Percentiles rank a stretch among this genome's conserved stretches.
Conservation (phyloP, 2,888 invertebrate genomes). For the Andricus quercusramuli region DNA sequence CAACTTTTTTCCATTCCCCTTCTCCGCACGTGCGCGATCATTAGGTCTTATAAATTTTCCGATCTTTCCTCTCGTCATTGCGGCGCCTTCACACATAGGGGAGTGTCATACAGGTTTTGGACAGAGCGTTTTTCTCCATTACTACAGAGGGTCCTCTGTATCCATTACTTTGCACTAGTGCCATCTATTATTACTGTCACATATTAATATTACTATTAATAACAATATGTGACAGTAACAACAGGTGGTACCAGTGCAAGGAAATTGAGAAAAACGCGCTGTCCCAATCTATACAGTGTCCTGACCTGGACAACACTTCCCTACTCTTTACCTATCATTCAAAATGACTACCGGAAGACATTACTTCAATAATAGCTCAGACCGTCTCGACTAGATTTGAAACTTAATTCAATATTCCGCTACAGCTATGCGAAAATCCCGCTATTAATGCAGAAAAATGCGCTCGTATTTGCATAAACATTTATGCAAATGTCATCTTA, state of each 20-base stretch:
- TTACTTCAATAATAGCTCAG: slow-evolving; percentile 35
- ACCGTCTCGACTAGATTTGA: slow-evolving; percentile 23
- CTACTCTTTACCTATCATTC: slow-evolving; percentile 42
- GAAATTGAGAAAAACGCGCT: background rate
- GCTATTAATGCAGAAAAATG: slow-evolving; percentile 35
- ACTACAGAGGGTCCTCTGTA: too few species aligned
- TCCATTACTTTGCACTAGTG: too few species aligned
- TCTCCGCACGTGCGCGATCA: slow-evolving; percentile 63
- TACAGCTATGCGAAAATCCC: slow-evolving; percentile 37
- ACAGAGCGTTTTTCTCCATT: too few species aligned
- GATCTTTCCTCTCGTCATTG: slow-evolving; percentile 48
- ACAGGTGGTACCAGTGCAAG: too few species aligned
- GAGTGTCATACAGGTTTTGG: too few species aligned
- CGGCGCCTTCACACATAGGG: slow-evolving; percentile 44
- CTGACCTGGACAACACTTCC: background rate
- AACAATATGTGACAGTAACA: too few species aligned
- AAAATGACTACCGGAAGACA: slow-evolving; percentile 38
- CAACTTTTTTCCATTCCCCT: slow-evolving; percentile 43
- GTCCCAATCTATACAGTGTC: too few species aligned
- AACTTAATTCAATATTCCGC: slow-evolving; percentile 38
- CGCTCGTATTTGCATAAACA: slow-evolving; percentile 24
- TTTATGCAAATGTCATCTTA: slow-evolving; percentile 39
- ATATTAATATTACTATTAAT: too few species aligned
- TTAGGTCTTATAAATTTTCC: slow-evolving; percentile 60
- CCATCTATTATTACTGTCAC: too few species aligned